A percentile compares a stretch with the other conserved stretches of the same genome.
phyloP scores from a whole-genome alignment of 2,888 invertebrate species.

The Chrysolina americana region DNA sequence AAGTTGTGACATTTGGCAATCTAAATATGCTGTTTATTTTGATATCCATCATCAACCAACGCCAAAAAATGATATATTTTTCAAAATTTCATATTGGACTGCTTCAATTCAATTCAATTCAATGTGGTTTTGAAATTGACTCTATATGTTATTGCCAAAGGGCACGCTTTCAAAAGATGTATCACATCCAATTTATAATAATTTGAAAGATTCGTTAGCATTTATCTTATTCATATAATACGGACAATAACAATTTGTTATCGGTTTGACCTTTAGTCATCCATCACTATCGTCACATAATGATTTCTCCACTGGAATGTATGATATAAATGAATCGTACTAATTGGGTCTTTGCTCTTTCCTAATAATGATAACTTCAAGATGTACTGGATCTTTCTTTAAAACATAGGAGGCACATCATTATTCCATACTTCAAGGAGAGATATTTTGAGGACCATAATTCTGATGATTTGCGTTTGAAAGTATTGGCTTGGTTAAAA shows the following conservation, averaged over 20 bases:
- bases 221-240: conserved; percentile 5
- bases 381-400: neutral
- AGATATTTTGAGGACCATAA: too few species aligned
- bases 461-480: too few species aligned
- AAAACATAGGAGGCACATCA: too few species aligned
- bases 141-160: neutral
- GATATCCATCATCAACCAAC: too few species aligned
- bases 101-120: too few species aligned
- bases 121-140: neutral
- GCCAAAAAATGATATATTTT: too few species aligned
- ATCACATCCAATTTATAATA: conserved; percentile 3
- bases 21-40: too few species aligned
- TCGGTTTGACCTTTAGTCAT: conserved; percentile 18
- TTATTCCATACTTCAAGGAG: too few species aligned
- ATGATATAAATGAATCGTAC: neutral
- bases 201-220: neutral
- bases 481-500: too few species aligned
- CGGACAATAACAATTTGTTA: conserved; percentile 23
- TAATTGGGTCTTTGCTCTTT: conserved; percentile 22
- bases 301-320: neutral
- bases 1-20: too few species aligned
- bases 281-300: conserved; percentile 9
- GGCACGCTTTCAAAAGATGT: neutral
- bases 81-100: too few species aligned
- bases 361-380: neutral